These are phyloP conservation scores for Mesitornis unicolor DNA, from an alignment of 2,113 vertebrate genomes.

Conservation along the genomic window DNA sequence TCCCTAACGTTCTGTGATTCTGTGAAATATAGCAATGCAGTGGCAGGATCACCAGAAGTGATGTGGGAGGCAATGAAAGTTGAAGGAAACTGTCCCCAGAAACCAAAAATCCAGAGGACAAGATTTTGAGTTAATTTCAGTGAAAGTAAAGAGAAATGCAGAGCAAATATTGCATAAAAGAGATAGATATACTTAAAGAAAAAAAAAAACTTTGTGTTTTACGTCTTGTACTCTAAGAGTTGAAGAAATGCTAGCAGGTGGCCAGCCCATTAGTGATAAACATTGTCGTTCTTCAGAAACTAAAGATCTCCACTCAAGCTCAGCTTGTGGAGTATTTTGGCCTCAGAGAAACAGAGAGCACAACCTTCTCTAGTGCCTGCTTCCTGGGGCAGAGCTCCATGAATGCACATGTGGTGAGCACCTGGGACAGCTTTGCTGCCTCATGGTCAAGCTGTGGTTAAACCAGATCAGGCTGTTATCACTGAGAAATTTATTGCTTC, in stretches of 20 bases:
- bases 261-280: not conserved
- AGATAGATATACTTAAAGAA: not conserved
- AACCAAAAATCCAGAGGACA: not conserved
- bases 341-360: not conserved
- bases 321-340: not conserved
- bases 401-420: not conserved
- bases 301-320: not conserved
- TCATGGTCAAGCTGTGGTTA: not conserved
- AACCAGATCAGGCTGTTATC: not conserved
- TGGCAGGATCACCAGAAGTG: not conserved
- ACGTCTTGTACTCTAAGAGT: not conserved
- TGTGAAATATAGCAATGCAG: fast-evolving
- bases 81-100: not conserved
- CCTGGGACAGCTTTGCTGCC: not conserved
- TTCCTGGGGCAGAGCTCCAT: not conserved
- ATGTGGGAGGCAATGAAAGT: not conserved
- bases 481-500: not conserved
- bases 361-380: not conserved
- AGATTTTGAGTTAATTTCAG: not conserved
- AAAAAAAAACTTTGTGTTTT: too few species aligned
- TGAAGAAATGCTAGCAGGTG: not conserved
- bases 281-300: not conserved
- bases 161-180: not conserved
- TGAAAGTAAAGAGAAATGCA: not conserved
- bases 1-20: too few species aligned